Conservation (phyloP, 2,888 invertebrate genomes). For the Drosophila tripunctata region DNA sequence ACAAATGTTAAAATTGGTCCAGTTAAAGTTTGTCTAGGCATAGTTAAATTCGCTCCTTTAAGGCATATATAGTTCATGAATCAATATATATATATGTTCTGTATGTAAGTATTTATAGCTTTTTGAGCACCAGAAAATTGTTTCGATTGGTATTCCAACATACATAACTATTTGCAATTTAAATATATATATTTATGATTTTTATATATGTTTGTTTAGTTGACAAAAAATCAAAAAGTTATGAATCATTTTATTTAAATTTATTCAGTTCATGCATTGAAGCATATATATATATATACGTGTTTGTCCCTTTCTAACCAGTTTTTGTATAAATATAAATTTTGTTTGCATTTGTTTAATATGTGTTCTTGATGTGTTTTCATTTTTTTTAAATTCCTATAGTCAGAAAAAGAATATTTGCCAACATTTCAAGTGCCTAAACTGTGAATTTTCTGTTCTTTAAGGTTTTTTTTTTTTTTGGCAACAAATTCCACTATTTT, state of each 20-base stretch:
- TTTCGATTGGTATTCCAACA: conserved; percentile 48
- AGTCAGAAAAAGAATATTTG: conserved; percentile 27
- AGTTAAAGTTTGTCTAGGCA: conserved; percentile 40
- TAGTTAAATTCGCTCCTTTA: conserved; percentile 65
- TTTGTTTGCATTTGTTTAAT: conserved; percentile 25
- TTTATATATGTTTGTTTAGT: conserved; percentile 39
- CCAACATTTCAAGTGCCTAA: conserved; percentile 35
- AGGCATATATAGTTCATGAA: conserved; percentile 25
- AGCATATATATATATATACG: conserved; percentile 55
- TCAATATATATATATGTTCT: not conserved
- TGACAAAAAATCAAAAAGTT: conserved; percentile 58
- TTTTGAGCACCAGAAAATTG: conserved; percentile 73
- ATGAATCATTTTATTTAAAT: conserved; percentile 67
- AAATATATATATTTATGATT: conserved; percentile 6
- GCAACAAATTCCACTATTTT: conserved; percentile 55
- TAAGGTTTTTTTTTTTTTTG: conserved; percentile 44
- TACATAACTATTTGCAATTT: conserved; percentile 40
- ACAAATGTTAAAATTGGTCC: conserved; percentile 43
- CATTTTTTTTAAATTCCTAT: conserved; percentile 40
- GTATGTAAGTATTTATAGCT: conserved; percentile 17
- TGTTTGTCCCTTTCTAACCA: conserved; percentile 37
- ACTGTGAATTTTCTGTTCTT: not conserved
- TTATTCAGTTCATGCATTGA: conserved; percentile 74
- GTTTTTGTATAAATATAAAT: conserved; percentile 40
- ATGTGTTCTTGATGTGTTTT: conserved; percentile 53